phyloP scores from a whole-genome alignment of 2,797 vertebrate genomes.

The Poecilia wingei region DNA sequence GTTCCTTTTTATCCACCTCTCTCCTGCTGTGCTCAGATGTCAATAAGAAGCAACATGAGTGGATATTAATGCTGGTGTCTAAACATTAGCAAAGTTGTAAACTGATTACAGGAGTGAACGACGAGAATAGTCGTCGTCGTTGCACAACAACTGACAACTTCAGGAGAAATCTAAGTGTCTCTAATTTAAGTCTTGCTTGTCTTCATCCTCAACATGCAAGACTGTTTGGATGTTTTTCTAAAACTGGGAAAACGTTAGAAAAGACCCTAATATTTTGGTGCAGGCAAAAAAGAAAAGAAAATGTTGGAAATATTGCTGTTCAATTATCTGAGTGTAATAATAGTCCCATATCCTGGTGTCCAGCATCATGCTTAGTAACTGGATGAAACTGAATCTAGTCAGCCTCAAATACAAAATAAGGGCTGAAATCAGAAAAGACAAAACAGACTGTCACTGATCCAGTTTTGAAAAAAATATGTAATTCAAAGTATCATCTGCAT shows the following conservation, averaged over 20 bases:
- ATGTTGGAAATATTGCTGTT: not conserved
- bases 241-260: not conserved
- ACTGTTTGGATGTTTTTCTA: not conserved
- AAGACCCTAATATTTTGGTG: not conserved
- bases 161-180: not conserved
- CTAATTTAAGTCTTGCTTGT: too few species aligned
- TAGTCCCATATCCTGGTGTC: not conserved
- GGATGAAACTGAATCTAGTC: not conserved
- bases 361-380: not conserved
- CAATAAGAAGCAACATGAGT: slow-evolving; percentile 39
- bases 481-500: not conserved
- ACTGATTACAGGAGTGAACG: not conserved
- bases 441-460: not conserved
- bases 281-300: not conserved
- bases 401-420: not conserved
- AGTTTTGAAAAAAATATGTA: not conserved
- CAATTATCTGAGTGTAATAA: not conserved
- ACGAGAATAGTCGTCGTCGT: not conserved
- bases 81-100: not conserved
- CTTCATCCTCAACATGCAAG: not conserved
- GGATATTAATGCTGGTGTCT: slow-evolving; percentile 8
- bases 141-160: not conserved
- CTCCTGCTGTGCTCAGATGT: slow-evolving; percentile 15
- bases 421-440: not conserved
- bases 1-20: slow-evolving; percentile 17